Evolutionary conservation across 2,888 invertebrate species (phyloP).

Genomic region (Zaprionus obscuricornis): DNA sequence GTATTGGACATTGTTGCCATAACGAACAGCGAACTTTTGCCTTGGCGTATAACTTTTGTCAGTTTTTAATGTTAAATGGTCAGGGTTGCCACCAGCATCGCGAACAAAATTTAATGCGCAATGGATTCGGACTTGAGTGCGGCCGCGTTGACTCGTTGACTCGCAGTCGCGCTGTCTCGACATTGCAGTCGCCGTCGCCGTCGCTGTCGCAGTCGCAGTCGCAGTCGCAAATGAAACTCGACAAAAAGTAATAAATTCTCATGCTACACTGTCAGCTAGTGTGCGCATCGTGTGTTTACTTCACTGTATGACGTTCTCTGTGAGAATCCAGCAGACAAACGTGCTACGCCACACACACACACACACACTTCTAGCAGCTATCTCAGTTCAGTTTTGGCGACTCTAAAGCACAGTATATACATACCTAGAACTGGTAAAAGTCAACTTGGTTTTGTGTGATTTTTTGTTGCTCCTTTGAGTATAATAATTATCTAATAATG

Average conservation of each 20-base stretch:
- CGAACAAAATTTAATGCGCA: constrained; percentile 64
- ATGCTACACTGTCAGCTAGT: constrained; percentile 60
- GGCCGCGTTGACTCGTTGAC: constrained; percentile 20
- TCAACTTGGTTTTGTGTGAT: no score
- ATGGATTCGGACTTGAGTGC: constrained; percentile 51
- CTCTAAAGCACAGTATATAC: no score
- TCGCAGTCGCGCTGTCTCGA: no score
- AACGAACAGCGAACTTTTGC: constrained; percentile 46
- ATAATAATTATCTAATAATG: no score
- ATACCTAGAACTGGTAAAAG: no score
- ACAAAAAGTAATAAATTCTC: constrained; percentile 66
- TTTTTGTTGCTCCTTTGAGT: no score
- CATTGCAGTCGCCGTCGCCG: no score
- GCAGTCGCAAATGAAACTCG: constrained; percentile 14
- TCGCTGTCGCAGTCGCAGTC: constrained; percentile 1
- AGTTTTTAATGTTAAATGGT: constrained; percentile 48
- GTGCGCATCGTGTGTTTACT: constrained; percentile 43
- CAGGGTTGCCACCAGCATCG: constrained; percentile 39
- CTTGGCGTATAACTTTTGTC: constrained; percentile 59
- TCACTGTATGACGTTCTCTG: constrained; percentile 37
- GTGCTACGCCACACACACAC: not conserved
- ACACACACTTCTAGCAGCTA: not conserved
- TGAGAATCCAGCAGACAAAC: not conserved
- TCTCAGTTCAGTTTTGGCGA: not conserved
- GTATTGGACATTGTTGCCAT: constrained; percentile 52